A percentile compares a stretch with the other conserved stretches of the same genome.
phyloP scores from a whole-genome alignment of 1,140 invertebrate genomes.

The Kradibia gibbosae region DNA sequence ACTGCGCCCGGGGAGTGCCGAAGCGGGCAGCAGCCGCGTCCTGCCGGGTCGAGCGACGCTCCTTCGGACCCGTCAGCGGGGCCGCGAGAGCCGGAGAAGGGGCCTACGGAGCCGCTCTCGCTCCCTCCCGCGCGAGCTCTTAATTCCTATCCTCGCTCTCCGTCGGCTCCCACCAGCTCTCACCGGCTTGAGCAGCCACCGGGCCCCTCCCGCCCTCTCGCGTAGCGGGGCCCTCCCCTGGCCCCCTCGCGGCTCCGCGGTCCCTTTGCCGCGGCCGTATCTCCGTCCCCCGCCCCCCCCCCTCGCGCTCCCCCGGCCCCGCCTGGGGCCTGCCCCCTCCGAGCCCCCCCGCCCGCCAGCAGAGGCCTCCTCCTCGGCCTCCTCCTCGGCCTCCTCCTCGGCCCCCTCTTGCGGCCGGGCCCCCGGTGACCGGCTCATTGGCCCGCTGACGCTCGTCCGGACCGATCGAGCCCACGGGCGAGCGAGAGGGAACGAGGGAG shows the following conservation, averaged over 20 bases:
- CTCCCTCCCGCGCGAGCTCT: not conserved
- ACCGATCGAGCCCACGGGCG: not conserved
- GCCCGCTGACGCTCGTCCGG: not conserved
- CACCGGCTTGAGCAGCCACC: conserved; percentile 10
- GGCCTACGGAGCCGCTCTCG: conserved; percentile 14
- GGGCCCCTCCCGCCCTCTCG: not conserved
- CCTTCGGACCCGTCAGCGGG: conserved; percentile 7
- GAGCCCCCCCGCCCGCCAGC: no score
- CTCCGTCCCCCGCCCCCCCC: not conserved
- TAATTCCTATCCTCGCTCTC: not conserved
- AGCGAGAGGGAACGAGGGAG: not conserved
- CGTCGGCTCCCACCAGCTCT: conserved; percentile 5
- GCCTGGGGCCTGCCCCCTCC: no score
- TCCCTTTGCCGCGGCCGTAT: conserved; percentile 5
- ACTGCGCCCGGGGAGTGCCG: conserved; percentile 14
- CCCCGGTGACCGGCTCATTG: conserved; percentile 24
- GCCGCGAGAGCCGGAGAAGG: conserved; percentile 10
- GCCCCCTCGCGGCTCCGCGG: conserved; percentile 2
- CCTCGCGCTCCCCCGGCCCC: not conserved
- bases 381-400: not conserved
- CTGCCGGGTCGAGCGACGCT: not conserved
- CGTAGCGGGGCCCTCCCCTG: not conserved
- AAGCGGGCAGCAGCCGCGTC: not conserved
- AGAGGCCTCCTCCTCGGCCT: no score
- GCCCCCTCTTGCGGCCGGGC: not conserved